phyloP scores from a whole-genome alignment of 2,888 invertebrate genomes.

The Harpagoxenus sublaevis region DNA sequence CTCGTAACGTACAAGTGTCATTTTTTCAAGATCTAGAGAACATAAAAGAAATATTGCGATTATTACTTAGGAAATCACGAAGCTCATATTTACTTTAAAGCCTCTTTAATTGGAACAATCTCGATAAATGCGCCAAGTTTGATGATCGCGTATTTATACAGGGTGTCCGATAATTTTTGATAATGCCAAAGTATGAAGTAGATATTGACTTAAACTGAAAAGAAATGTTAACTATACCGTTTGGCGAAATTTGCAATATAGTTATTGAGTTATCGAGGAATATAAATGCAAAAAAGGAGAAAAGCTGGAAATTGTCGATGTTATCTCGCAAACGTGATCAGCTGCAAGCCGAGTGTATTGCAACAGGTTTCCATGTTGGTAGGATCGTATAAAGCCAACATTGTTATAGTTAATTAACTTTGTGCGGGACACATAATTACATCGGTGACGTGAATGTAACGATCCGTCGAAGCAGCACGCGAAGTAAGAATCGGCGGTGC shows the following conservation, averaged over 20 bases:
- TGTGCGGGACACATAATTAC: neutral
- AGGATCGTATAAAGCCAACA: neutral
- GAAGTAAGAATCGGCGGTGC: neutral
- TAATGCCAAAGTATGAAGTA: no score
- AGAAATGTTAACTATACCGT: no score
- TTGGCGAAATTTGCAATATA: no score
- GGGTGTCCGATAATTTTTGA: no score
- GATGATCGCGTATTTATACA: no score
- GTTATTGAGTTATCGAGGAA: no score
- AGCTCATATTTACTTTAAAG: neutral
- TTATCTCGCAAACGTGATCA: conserved; percentile 34
- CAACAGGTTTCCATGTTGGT: conserved; percentile 65
- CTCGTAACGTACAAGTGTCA: neutral
- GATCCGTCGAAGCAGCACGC: neutral
- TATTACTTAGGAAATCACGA: neutral
- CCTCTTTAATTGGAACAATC: neutral
- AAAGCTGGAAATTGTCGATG: conserved; percentile 24
- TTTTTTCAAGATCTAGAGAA: neutral
- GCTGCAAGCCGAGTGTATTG: conserved; percentile 45
- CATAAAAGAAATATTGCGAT: neutral
- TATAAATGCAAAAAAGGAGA: neutral
- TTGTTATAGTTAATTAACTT: conserved; percentile 17
- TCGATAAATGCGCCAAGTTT: neutral
- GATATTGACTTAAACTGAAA: no score
- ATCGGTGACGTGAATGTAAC: conserved; percentile 3